Percentiles rank a stretch among this genome's conserved stretches.
Evolutionary conservation across 2,113 vertebrate genomes (phyloP).

Genomic region (Alexandromys fortis): DNA sequence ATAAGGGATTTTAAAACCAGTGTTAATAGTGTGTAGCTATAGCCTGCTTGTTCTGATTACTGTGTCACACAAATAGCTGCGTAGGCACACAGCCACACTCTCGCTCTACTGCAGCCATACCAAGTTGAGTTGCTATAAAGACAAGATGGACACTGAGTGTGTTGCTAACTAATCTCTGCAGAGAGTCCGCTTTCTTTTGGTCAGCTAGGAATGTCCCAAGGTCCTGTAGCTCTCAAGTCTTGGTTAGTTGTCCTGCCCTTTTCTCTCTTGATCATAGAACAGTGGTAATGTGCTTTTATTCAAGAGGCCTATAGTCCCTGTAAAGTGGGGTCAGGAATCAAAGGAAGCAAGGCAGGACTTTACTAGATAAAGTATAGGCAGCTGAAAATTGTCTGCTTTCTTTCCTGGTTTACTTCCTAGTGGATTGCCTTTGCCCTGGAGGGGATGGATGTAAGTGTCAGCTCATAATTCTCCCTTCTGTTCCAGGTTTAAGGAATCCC

Average conservation of each 20-base stretch:
- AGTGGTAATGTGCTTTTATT: background rate
- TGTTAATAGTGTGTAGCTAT: background rate
- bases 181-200: background rate
- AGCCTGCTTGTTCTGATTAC: background rate
- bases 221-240: background rate
- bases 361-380: background rate
- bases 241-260: background rate
- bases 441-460: background rate
- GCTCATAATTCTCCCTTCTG: background rate
- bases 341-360: background rate
- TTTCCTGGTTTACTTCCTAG: background rate
- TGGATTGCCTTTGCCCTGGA: background rate
- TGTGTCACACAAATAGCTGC: background rate
- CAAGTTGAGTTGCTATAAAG: background rate
- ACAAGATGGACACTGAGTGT: background rate
- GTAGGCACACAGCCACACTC: background rate
- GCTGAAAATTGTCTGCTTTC: background rate
- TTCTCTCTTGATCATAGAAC: background rate
- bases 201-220: background rate
- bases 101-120: background rate
- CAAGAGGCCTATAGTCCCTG: background rate
- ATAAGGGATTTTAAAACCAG: background rate
- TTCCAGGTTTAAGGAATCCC: constrained; percentile 90
- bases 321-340: background rate
- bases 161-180: background rate